Evolutionary conservation across 2,113 vertebrate genomes (phyloP).

Genomic region (Lepus timidus): DNA sequence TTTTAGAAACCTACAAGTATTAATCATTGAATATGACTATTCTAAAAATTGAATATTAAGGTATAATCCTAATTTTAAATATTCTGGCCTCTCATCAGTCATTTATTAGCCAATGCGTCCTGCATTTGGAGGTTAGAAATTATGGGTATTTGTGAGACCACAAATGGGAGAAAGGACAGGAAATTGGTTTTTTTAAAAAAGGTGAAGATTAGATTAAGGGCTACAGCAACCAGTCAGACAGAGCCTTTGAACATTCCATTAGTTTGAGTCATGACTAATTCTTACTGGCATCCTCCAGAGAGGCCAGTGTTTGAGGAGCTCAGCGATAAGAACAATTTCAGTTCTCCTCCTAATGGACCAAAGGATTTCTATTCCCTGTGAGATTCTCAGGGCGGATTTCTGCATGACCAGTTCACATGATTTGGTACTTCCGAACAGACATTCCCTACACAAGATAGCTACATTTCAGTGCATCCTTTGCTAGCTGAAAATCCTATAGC

Average conservation of each 20-base stretch:
- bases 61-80: conserved; percentile 50
- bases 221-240: not conserved
- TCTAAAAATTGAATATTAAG: conserved; percentile 31
- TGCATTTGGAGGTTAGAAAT: not conserved
- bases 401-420: not conserved
- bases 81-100: not conserved
- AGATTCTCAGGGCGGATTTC: not conserved
- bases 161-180: not conserved
- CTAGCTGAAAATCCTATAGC: not conserved
- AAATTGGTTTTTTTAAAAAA: not conserved
- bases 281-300: not conserved
- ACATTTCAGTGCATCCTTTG: not conserved
- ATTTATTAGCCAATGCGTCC: not conserved
- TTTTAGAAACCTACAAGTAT: conserved; percentile 4
- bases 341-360: not conserved
- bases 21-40: not conserved
- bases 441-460: not conserved
- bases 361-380: not conserved
- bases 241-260: conserved; percentile 63
- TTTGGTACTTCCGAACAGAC: not conserved
- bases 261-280: conserved; percentile 55
- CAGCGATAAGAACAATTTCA: conserved; percentile 57
- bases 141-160: conserved; percentile 20
- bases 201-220: conserved; percentile 30
- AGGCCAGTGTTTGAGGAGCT: not conserved